Conservation (phyloP, 2,797 vertebrate genomes). For the Silurus aristotelis region DNA sequence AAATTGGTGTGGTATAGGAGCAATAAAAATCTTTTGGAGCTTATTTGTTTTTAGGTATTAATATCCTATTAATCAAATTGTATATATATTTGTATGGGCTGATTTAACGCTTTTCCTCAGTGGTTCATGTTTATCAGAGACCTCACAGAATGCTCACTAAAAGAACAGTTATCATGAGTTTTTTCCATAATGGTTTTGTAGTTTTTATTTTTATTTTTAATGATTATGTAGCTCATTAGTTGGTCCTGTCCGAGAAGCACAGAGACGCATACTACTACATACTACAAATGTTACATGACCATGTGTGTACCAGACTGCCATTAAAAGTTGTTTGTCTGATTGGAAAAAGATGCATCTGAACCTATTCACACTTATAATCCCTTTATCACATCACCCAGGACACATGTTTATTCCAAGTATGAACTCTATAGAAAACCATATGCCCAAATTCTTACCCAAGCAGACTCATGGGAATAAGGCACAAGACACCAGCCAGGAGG, state of each 20-base stretch:
- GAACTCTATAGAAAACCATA: neutral
- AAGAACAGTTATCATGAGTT: neutral
- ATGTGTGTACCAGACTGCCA: neutral
- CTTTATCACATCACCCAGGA: neutral
- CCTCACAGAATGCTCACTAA: neutral
- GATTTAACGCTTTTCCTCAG: neutral
- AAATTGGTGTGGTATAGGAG: neutral
- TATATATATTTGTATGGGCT: neutral
- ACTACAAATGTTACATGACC: neutral
- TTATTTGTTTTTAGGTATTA: neutral
- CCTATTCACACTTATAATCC: neutral
- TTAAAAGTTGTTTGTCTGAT: neutral
- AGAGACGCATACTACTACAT: neutral
- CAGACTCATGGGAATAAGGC: conserved; percentile 77
- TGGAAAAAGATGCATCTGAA: neutral
- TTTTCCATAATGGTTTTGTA: neutral
- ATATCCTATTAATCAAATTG: neutral
- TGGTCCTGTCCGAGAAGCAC: neutral
- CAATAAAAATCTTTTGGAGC: neutral
- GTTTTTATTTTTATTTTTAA: too few species aligned
- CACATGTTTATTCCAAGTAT: neutral
- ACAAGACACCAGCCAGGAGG: conserved; percentile 75
- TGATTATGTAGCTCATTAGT: neutral
- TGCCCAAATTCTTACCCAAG: conserved; percentile 77
- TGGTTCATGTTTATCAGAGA: neutral